Conservation (phyloP, 2,888 invertebrate genomes). For the Willowsia nigromaculata region DNA sequence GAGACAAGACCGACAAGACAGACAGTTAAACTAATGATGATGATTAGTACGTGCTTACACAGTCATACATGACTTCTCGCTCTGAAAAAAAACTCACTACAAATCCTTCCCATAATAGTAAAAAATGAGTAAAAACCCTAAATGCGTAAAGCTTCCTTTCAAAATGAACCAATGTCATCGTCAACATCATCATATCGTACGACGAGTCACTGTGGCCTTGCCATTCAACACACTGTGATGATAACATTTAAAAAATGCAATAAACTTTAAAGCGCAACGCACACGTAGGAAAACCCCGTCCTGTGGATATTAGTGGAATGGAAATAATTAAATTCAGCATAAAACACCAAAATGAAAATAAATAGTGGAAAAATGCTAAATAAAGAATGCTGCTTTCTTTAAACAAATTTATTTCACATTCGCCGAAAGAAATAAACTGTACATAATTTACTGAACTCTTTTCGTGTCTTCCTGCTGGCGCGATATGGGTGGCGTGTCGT, state of each 20-base stretch:
- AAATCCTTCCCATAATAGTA: not conserved
- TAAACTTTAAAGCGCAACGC: no score
- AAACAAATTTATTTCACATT: no score
- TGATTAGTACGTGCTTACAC: not conserved
- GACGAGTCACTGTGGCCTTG: not conserved
- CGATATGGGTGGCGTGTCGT: no score
- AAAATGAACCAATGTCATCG: not conserved
- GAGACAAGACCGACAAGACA: conserved; percentile 44
- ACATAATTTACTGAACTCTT: no score
- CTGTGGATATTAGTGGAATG: no score
- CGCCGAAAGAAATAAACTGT: no score
- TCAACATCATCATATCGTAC: not conserved
- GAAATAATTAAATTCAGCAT: not conserved
- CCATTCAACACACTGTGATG: not conserved
- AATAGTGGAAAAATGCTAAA: not conserved
- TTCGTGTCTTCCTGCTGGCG: no score
- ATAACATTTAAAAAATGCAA: no score
- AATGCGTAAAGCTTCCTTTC: not conserved
- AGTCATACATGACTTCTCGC: not conserved
- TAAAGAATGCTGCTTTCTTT: no score
- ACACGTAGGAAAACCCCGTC: no score
- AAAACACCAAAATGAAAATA: not conserved
- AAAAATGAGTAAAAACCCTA: not conserved
- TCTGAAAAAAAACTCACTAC: not conserved
- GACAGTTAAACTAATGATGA: not conserved